Evolutionary conservation across 92 coral and sea anemone species (phyloP).

Genomic region (Paramuricea clavata): DNA sequence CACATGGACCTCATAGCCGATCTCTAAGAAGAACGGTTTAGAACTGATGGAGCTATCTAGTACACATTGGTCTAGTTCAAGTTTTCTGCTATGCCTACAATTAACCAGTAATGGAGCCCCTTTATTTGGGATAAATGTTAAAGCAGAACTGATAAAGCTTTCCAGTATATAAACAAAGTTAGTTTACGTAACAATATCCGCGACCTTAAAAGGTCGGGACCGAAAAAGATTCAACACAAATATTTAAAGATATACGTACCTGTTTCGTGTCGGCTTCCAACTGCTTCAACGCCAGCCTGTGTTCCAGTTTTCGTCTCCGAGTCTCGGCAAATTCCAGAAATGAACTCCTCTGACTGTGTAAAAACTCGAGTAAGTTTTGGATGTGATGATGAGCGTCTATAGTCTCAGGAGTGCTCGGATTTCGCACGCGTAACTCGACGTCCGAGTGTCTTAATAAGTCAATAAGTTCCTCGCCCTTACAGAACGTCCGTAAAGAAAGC

Average conservation of each 20-base stretch:
- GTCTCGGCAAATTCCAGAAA: slow-evolving; percentile 91
- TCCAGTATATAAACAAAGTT: too few relatives aligned
- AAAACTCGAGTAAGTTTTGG: slow-evolving; percentile 93
- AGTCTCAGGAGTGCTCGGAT: slow-evolving; percentile 89
- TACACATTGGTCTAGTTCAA: neutral
- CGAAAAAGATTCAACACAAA: neutral
- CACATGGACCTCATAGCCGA: neutral
- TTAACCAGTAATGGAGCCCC: neutral
- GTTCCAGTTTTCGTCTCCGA: slow-evolving; percentile 89
- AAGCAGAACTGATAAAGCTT: neutral
- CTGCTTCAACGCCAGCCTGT: slow-evolving; percentile 84
- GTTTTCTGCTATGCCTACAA: neutral
- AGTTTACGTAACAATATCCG: neutral
- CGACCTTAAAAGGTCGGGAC: too few relatives aligned
- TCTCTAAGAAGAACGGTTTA: neutral
- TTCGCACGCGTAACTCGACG: slow-evolving; percentile 91
- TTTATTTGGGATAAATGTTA: neutral
- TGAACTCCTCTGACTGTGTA: slow-evolving; percentile 91
- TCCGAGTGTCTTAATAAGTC: slow-evolving; percentile 95
- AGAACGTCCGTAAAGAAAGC: slow-evolving; percentile 91
- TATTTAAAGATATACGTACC: slow-evolving; percentile 56
- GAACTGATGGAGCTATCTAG: neutral
- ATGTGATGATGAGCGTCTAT: slow-evolving; percentile 99
- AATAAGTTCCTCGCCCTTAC: slow-evolving; percentile 97
- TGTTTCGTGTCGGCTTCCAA: slow-evolving; percentile 98